Evolutionary conservation across 2,113 vertebrate genomes (phyloP).

Genomic region (Macquaria ambigua): DNA sequence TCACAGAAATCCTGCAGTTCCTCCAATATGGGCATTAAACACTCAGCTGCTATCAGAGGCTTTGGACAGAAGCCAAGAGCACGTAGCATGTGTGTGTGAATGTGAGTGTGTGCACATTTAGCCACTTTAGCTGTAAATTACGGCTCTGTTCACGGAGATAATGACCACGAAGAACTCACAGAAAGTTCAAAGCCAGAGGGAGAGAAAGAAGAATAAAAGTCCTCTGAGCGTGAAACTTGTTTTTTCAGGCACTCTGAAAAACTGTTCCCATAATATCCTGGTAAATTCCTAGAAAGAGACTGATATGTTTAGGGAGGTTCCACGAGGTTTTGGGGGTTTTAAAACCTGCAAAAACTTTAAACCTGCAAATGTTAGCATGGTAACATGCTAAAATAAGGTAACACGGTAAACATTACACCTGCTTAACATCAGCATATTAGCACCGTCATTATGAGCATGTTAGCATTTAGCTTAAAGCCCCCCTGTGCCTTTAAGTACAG

Average conservation of each 20-base stretch:
- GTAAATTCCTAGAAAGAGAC: neutral
- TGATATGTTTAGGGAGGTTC: too few species aligned
- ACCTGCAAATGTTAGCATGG: neutral
- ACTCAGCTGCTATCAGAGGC: slow-evolving; percentile 25
- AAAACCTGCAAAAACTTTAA: neutral
- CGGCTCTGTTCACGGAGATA: neutral
- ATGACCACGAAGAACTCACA: neutral
- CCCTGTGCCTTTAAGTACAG: too few species aligned
- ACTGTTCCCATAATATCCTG: neutral
- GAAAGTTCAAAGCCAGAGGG: neutral
- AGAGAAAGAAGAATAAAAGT: neutral
- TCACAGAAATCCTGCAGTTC: slow-evolving; percentile 49
- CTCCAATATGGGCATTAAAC: slow-evolving; percentile 53
- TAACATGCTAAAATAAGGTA: too few species aligned
- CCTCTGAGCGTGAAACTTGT: too few species aligned
- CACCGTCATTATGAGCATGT: too few species aligned
- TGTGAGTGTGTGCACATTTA: neutral
- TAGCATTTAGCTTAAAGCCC: too few species aligned
- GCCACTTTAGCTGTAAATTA: slow-evolving; percentile 31
- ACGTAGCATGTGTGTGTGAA: neutral
- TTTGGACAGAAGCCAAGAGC: neutral
- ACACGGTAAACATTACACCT: too few species aligned
- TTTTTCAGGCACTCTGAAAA: neutral
- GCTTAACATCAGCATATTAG: too few species aligned
- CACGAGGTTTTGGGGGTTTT: neutral